phyloP scores from a whole-genome alignment of 2,888 invertebrate species.

The Synergus gifuensis region DNA sequence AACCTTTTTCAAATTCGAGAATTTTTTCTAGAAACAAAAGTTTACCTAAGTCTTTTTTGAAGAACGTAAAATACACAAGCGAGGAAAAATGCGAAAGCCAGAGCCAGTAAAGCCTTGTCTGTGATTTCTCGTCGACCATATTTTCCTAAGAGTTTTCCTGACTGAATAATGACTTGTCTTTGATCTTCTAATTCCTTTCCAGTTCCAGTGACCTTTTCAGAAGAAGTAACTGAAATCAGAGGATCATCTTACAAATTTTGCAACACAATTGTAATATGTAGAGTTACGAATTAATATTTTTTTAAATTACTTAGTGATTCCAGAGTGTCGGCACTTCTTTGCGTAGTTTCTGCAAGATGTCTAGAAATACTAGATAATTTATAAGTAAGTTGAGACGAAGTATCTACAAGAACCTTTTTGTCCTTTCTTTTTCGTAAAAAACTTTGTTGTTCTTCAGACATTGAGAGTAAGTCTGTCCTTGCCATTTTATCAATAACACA shows the following conservation, averaged over 20 bases:
- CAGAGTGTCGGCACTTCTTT: conserved; percentile 91
- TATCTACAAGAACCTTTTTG: conserved; percentile 83
- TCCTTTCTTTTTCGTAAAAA: conserved; percentile 85
- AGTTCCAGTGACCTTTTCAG: conserved; percentile 81
- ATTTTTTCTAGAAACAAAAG: conserved; percentile 78
- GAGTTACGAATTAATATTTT: conserved; percentile 29
- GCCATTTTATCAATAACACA: conserved; percentile 88
- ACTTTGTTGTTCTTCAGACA: conserved; percentile 80
- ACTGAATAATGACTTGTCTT: conserved; percentile 92
- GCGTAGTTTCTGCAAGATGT: conserved; percentile 91
- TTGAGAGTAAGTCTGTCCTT: conserved; percentile 84
- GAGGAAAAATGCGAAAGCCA: conserved; percentile 93
- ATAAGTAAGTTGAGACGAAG: conserved; percentile 90
- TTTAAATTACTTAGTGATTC: conserved; percentile 83
- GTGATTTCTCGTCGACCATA: conserved; percentile 96
- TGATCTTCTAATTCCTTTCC: conserved; percentile 91
- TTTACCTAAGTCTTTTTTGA: conserved; percentile 85
- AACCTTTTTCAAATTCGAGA: background rate
- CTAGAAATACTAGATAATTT: conserved; percentile 91
- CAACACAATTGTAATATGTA: conserved; percentile 27
- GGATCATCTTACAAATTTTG: background rate
- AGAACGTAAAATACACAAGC: conserved; percentile 96
- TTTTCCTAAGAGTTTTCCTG: conserved; percentile 94
- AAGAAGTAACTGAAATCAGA: conserved; percentile 77
- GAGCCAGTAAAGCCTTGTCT: conserved; percentile 93